Evolutionary conservation across 2,113 vertebrate species (phyloP), one percentile per base, ranked within the genome.

Genomic region (Prinia subflava): DNA sequence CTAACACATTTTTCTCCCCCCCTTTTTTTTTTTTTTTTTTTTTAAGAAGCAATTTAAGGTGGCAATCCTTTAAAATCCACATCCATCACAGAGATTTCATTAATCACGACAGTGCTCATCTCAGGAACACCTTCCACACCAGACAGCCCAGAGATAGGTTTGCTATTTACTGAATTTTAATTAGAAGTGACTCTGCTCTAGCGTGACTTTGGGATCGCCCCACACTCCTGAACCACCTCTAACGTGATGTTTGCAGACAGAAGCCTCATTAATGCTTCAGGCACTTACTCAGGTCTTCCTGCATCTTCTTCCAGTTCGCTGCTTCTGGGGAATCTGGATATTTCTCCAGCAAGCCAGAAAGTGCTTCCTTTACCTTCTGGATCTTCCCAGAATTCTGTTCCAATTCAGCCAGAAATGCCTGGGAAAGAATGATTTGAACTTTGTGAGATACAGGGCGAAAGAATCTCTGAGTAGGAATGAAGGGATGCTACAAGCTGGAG

Each of bases 251-350:
- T 25, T 63, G 46, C 3, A 75, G 91, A 81, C 91, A 78, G 91
- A 74, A 89, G 41, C 76, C 76, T 35, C 83, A 14, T 47, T 28
- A 79, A 33, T 15, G 75, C 57, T 42, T 42, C 57, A 53, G 95
- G 88, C 81, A 98, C 98, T 95, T 98, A 99, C 99, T 98, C 70
- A 99, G 98, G 50, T 99, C 99, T 21, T 98, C 98, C 82, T 99
- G 98, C 97, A 99, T 99, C 93, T 98, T 98, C 95, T 98, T 99
- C 99, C 99, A 99, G 70, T 94, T 97, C 65, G 98, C 98, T 27
- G 98, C 98, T 97, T 99, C 99, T 14, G 99, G 98, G 42, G 99
- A 99, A 69, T 99, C 98, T 3, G 99, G 99, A 46, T 99, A 98
- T 91, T 98, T 98, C 79, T 97, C 94, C 37, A 99, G 97, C 83